Evolutionary conservation across 2,888 invertebrate genomes (phyloP).

Genomic region (Sphaerophoria rueppellii): DNA sequence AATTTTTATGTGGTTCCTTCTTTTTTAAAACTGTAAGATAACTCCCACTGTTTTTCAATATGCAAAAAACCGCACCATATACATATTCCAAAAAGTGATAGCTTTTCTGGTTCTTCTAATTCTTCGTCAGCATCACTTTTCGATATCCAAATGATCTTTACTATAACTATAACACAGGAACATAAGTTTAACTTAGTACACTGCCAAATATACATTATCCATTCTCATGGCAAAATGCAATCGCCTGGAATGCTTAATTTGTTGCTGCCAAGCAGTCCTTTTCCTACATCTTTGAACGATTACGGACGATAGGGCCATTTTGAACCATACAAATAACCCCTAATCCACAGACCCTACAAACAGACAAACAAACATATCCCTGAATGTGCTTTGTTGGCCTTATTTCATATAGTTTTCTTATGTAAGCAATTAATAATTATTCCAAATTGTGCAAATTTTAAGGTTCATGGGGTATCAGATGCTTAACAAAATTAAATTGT

Average conservation of each 20-base stretch:
- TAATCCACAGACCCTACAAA: conserved; percentile 35
- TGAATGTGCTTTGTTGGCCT: no score
- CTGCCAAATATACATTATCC: no score
- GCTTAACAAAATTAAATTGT: conserved; percentile 63
- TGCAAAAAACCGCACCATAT: conserved; percentile 2
- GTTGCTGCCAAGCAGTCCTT: no score
- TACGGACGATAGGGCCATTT: not conserved
- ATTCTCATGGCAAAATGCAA: conserved; percentile 52
- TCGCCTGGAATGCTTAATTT: conserved; percentile 56
- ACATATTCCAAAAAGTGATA: no score
- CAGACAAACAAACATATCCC: conserved; percentile 19
- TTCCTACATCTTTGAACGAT: no score
- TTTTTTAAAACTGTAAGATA: conserved; percentile 41
- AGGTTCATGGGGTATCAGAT: conserved; percentile 57
- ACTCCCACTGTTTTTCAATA: conserved; percentile 35
- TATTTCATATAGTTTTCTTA: no score
- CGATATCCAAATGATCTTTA: no score
- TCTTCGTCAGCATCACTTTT: no score
- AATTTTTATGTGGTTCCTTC: conserved; percentile 2
- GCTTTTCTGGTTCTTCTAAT: no score
- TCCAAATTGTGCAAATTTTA: conserved; percentile 60
- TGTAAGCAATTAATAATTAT: conserved; percentile 66
- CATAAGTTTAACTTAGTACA: conserved; percentile 58
- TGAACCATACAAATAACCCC: conserved; percentile 26
- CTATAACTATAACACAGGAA: not conserved